Conservation (phyloP, 1,140 invertebrate genomes). For the Drosophila pallidifrons region DNA sequence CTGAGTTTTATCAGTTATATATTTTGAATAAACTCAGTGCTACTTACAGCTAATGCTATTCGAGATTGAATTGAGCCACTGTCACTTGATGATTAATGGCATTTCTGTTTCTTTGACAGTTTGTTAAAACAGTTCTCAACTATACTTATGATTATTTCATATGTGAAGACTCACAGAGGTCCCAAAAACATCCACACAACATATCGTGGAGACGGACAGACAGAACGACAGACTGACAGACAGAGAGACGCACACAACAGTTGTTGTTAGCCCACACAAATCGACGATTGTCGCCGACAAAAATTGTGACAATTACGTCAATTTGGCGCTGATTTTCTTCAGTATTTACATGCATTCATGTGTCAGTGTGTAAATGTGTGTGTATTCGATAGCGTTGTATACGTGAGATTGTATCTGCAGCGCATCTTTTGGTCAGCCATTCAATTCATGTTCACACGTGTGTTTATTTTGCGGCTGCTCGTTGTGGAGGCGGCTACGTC, state of each 20-base stretch:
- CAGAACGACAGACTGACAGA: conserved; percentile 1
- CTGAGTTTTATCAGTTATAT: no score
- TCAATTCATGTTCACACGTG: conserved; percentile 78
- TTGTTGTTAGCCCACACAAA: conserved; percentile 28
- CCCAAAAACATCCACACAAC: conserved; percentile 10
- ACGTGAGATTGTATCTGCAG: conserved; percentile 58
- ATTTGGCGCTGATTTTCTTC: conserved; percentile 74
- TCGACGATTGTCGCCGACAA: conserved; percentile 27
- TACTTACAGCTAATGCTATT: neutral
- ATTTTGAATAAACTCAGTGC: neutral
- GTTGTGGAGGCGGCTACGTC: conserved; percentile 53
- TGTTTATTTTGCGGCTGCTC: conserved; percentile 69
- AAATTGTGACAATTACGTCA: conserved; percentile 81
- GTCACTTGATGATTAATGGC: conserved; percentile 14
- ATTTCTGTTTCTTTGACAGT: conserved; percentile 15
- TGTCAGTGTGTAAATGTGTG: conserved; percentile 23
- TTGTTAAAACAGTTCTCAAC: conserved; percentile 30
- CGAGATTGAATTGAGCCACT: conserved; percentile 1
- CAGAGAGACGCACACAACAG: conserved; percentile 19
- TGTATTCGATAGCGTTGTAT: conserved; percentile 2
- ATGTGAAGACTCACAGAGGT: conserved; percentile 21
- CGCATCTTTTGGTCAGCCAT: conserved; percentile 71
- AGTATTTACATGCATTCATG: conserved; percentile 41
- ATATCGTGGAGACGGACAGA: conserved; percentile 15
- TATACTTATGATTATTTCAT: conserved; percentile 21